Evolutionary conservation across 1,140 invertebrate genomes (phyloP), one percentile per base, ranked within the genome.

Genomic region (Nephotettix cincticeps): DNA sequence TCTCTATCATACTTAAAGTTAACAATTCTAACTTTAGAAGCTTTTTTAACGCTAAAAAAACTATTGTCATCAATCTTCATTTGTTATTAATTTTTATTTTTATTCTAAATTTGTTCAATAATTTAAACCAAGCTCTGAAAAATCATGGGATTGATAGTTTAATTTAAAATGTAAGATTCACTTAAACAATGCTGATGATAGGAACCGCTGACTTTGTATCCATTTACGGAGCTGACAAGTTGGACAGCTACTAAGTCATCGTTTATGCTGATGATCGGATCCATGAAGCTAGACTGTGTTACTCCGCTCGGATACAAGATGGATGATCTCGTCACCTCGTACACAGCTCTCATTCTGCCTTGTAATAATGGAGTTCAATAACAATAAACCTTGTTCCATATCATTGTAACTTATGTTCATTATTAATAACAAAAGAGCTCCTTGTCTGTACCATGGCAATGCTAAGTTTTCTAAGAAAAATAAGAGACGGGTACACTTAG

Each of bases 261-360:
- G 32, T 65, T 65, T 30, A 32, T 30, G 6, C 27, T 65, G 29
- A 27, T 19, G 28, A 27, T 65, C 17, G 30, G 30, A 27, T 32
- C 63, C 11, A 30, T 65, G 28, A 27, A 27, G 30, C 63, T 65
- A 17, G 1, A 32, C 1, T 65, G 63, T n/a, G 28, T 19, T 4
- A 65, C 63, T 9, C 1, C 63, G 4, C 29, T 65, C 28, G 63
- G 63, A 1, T 65, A 65, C 63, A 65, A 65, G 32, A 65, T 65
- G 63, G 63, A 65, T n/a, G 63, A 65, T 30, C 63, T 65, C n/a
- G 36, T 65, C 28, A 40, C 28, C 9, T 65, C 63, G 1, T 65
- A 65, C 29, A 65, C 63, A 32, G 27, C 63, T 4, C 63, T 65
- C 4, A n/a, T 65, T 1, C 28, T 17, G 1, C 63, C 63, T 29